phyloP scores from a whole-genome alignment of 1,140 invertebrate genomes.

The Pogonus chalceus region DNA sequence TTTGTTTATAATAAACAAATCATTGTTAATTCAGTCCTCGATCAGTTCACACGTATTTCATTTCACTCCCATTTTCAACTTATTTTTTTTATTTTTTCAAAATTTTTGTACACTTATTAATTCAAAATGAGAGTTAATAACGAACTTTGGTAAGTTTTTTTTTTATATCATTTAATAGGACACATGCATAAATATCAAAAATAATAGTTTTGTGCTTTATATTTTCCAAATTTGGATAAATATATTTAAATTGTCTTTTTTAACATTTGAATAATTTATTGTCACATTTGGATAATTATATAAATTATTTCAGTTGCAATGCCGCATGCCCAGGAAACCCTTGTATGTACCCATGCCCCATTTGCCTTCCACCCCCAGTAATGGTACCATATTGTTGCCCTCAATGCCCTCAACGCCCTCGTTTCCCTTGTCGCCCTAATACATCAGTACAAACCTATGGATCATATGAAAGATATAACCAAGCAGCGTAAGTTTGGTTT shows the following conservation, averaged over 20 bases:
- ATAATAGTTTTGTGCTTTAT: too few relatives aligned
- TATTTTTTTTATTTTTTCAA: neutral
- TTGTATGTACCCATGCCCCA: neutral
- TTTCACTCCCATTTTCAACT: neutral
- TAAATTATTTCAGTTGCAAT: neutral
- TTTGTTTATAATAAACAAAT: neutral
- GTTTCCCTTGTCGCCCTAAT: too few relatives aligned
- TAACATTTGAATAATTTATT: neutral
- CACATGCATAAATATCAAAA: too few relatives aligned
- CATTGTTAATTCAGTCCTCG: neutral
- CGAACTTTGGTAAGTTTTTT: neutral
- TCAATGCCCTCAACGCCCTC: neutral
- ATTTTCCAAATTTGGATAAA: too few relatives aligned
- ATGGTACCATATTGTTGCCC: neutral
- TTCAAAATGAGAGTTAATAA: neutral
- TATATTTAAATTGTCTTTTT: neutral
- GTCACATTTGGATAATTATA: neutral
- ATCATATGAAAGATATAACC: too few relatives aligned
- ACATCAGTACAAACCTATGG: too few relatives aligned
- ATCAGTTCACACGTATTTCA: neutral
- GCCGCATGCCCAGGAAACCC: neutral
- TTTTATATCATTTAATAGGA: neutral
- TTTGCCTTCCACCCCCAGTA: neutral
- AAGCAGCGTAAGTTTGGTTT: too few relatives aligned
- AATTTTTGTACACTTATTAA: neutral